Conservation (phyloP, 2,888 invertebrate genomes). For the Melinopterus prodromus region DNA sequence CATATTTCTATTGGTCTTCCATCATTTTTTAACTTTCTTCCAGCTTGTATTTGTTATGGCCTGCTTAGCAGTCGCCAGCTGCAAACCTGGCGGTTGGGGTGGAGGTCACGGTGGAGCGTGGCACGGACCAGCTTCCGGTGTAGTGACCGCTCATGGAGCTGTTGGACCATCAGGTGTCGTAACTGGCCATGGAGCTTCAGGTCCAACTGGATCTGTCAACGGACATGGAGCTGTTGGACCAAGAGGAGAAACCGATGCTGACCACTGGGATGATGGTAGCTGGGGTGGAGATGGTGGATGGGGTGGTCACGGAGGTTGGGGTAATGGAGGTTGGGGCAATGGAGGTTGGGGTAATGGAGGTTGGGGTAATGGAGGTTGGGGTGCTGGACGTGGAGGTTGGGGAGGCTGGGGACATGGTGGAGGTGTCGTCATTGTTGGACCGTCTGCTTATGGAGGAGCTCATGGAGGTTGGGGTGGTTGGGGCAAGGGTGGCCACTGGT, state of each 20-base stretch:
- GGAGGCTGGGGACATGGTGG: constrained; percentile 11
- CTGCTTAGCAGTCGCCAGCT: constrained; percentile 9
- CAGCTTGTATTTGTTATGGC: constrained; percentile 12
- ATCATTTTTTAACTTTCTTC: neutral
- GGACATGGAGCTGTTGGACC: constrained; percentile 25
- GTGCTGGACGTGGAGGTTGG: constrained; percentile 5
- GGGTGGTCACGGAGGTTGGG: neutral
- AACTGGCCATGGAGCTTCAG: constrained; percentile 15
- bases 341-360: constrained; percentile 11
- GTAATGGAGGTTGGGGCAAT: neutral
- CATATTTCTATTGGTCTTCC: neutral
- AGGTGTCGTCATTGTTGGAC: constrained; percentile 10
- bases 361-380: constrained; percentile 5
- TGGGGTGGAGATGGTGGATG: constrained; percentile 5
- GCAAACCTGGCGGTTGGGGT: neutral
- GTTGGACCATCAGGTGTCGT: constrained; percentile 13
- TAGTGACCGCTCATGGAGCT: neutral
- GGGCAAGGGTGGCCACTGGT: neutral
- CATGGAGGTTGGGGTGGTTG: constrained; percentile 27
- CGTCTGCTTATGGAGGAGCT: constrained; percentile 28
- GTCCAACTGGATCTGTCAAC: constrained; percentile 9
- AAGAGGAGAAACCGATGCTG: constrained; percentile 10
- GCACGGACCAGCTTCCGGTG: neutral
- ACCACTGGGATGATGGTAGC: constrained; percentile 6
- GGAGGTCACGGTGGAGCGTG: neutral